Percentiles rank a stretch among this genome's conserved stretches.
These are phyloP conservation scores for Virgularia gustaviana DNA, from an alignment of 92 coral and sea anemone species.

Conservation along the genomic window DNA sequence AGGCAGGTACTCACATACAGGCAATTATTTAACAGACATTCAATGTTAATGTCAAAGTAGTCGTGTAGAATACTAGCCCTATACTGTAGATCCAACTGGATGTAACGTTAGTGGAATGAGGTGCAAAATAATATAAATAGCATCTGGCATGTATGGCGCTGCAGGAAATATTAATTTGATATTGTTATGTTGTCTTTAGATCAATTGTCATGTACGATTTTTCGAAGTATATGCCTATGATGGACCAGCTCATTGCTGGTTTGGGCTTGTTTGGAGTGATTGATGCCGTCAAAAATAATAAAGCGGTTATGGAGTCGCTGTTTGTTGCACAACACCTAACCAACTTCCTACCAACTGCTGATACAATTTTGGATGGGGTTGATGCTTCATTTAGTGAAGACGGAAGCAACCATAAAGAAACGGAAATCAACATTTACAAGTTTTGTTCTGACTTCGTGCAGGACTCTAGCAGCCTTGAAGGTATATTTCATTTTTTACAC, in stretches of 20 bases:
- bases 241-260: constrained; percentile 58
- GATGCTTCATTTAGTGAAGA: constrained; percentile 59
- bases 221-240: constrained; percentile 11
- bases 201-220: no score
- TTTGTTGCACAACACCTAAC: constrained; percentile 50
- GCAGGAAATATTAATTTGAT: no score
- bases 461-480: constrained; percentile 13
- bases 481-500: neutral
- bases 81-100: no score
- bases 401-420: constrained; percentile 57
- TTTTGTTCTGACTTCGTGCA: constrained; percentile 53
- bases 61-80: no score
- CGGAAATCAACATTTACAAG: constrained; percentile 56
- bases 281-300: constrained; percentile 36
- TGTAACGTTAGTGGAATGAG: no score
- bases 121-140: no score
- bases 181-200: no score
- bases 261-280: constrained; percentile 48
- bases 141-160: no score
- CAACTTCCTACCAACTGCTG: constrained; percentile 58
- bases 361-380: constrained; percentile 47
- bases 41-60: no score
- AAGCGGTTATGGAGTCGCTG: constrained; percentile 48
- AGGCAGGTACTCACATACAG: no score
- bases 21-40: no score